Evolutionary conservation across 2,113 vertebrate genomes (phyloP).

Genomic region (Hippocampus comes): DNA sequence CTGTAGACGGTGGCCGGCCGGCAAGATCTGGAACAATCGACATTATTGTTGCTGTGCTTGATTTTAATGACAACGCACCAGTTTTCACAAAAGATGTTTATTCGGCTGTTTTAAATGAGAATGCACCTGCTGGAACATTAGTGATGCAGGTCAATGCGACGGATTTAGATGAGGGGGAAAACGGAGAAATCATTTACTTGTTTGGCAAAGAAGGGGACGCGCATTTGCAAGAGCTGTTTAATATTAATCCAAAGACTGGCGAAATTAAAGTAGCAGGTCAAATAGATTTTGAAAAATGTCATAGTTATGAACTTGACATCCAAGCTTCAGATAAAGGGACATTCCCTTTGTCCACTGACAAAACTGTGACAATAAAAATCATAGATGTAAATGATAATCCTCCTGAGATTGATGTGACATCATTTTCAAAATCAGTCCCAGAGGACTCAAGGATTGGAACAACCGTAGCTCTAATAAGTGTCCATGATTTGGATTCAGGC

Average conservation of each 20-base stretch:
- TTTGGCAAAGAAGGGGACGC: slow-evolving; percentile 51
- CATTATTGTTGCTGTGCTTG: slow-evolving; percentile 61
- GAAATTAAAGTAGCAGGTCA: slow-evolving; percentile 40
- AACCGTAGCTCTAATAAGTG: slow-evolving; percentile 39
- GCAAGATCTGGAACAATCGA: slow-evolving; percentile 44
- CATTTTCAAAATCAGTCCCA: slow-evolving; percentile 55
- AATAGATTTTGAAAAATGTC: slow-evolving; percentile 54
- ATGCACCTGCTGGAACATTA: slow-evolving; percentile 47
- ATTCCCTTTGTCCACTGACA: slow-evolving; percentile 20
- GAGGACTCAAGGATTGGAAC: slow-evolving; percentile 41
- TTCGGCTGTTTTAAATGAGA: slow-evolving; percentile 49
- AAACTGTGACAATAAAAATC: slow-evolving; percentile 47
- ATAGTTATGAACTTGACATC: slow-evolving; percentile 54
- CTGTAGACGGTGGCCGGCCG: slow-evolving; percentile 69
- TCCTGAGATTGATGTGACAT: slow-evolving; percentile 66
- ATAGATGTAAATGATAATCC: slow-evolving; percentile 57
- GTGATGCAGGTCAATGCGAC: slow-evolving; percentile 63
- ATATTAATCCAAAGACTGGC: slow-evolving; percentile 47
- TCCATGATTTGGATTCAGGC: slow-evolving; percentile 36
- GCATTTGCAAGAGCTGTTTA: slow-evolving; percentile 37
- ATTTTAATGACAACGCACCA: slow-evolving; percentile 71
- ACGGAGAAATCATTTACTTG: slow-evolving; percentile 61
- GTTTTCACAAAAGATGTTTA: slow-evolving; percentile 62
- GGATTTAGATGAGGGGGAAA: slow-evolving; percentile 61
- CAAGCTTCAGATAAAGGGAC: slow-evolving; percentile 54